A percentile compares a stretch with the other conserved stretches of the same genome.
These are phyloP conservation scores for Lacanobia oleracea DNA, from an alignment of 2,888 invertebrate genomes.

Conservation along the genomic window DNA sequence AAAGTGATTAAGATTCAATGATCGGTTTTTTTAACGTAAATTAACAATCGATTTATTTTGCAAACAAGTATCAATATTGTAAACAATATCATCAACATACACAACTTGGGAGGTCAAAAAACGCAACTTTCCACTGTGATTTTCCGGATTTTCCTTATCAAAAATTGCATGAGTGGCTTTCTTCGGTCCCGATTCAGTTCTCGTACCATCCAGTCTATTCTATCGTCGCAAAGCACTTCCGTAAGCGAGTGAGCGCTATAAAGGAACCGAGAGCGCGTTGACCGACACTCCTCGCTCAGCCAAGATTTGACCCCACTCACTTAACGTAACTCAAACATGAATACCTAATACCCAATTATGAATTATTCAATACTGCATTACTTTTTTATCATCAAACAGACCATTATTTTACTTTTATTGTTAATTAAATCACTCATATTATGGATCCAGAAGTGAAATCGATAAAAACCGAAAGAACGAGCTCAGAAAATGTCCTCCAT, in stretches of 20 bases:
- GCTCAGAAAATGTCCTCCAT: constrained; percentile 80
- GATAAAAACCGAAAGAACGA: constrained; percentile 79
- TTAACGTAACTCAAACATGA: constrained; percentile 55
- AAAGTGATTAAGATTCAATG: background rate
- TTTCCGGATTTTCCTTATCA: background rate
- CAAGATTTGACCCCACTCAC: constrained; percentile 80
- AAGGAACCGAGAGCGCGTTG: constrained; percentile 81
- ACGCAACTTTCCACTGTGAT: background rate
- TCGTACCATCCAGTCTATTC: constrained; percentile 68
- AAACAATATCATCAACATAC: background rate
- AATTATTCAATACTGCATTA: constrained; percentile 64
- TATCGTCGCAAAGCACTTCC: constrained; percentile 80
- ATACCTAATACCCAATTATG: constrained; percentile 56
- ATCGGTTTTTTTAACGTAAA: background rate
- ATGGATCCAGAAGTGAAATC: constrained; percentile 77
- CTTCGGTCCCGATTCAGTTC: background rate
- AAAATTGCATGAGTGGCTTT: background rate
- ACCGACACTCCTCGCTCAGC: constrained; percentile 74
- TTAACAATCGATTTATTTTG: background rate
- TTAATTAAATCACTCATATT: constrained; percentile 79
- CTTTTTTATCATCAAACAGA: constrained; percentile 68
- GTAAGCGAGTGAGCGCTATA: constrained; percentile 84
- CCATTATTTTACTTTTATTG: constrained; percentile 77
- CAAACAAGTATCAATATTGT: background rate
- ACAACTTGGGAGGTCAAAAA: no score